Conservation (phyloP, 2,113 vertebrate species). For the Heliornis fulica region DNA sequence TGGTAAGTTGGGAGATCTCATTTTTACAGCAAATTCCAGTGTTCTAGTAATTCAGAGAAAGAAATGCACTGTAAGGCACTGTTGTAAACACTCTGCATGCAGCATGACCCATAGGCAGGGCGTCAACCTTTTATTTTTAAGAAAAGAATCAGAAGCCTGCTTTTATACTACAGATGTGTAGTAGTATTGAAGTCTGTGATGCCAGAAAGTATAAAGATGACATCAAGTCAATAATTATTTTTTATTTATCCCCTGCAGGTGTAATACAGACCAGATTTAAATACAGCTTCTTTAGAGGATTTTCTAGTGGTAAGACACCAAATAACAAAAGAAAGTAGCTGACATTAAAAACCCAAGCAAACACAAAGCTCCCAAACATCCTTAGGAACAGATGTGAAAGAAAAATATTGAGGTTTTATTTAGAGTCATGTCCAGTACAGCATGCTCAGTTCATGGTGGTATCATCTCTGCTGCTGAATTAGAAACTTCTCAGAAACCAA, state of each 20-base stretch:
- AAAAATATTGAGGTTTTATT: not conserved
- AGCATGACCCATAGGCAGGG: not conserved
- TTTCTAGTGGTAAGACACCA: not conserved
- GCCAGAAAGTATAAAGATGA: not conserved
- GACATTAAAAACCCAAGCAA: not conserved
- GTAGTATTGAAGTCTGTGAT: not conserved
- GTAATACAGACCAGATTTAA: not conserved
- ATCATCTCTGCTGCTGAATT: conserved; percentile 18
- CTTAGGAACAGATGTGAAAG: not conserved
- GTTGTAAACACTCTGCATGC: not conserved
- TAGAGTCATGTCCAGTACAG: not conserved
- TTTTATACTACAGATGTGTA: not conserved
- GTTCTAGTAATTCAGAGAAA: not conserved
- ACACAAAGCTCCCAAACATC: not conserved
- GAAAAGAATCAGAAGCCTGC: not conserved
- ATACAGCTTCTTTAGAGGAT: not conserved
- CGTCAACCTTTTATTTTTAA: not conserved
- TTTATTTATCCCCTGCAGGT: not conserved
- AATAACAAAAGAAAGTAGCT: not conserved
- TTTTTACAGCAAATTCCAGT: not conserved
- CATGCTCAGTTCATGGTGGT: not conserved
- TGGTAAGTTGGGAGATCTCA: no score
- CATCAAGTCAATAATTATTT: not conserved
- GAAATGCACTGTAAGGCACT: not conserved
- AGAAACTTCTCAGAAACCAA: conserved; percentile 54